Base-by-base conservation (phyloP, 2,113 vertebrate genomes). In the Ascaphus truei region DNA sequence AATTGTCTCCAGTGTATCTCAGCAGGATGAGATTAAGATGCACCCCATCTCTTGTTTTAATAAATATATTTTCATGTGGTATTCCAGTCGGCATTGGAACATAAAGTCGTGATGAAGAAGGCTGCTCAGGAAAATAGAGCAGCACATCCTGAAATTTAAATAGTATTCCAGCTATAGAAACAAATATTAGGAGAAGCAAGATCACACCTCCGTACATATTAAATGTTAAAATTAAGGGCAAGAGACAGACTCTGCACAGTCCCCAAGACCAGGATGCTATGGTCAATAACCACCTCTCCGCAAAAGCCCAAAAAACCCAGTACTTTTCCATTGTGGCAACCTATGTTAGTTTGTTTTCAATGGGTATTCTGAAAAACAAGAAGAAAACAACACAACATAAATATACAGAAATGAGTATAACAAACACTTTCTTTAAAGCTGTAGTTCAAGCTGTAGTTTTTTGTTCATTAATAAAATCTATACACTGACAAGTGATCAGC, bases 111-210 rank as follows among this genome's bases (percentile, higher is more conserved):
- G 98, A 99, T 6, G 96, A 98, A 2, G 98, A 92, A 15, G 98
- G 96, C 81, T 99, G 98, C 41, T 99, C 96, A 9, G 98, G 98
- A 73, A 99, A 99, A 81, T 98, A 99, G 52, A 99, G 95, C 73
- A 99, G 86, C 30, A 95, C 93, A 72, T 99, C 98, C 85, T 99
- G 98, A 82, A 98, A 98, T 72, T 98, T 98, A 87, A 98, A 99
- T 2, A 99, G 86, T 82, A 98, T 98, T 53, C 94, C 96, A 0
- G 94, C 94, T 75, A 98, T 92, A 0, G 97, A 98, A 10, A 92
- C 83, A 68, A 96, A 81, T 80, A 99, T 98, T 72, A 99, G 86
- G 57, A 90, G 79, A 27, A 98, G 93, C 71, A 98, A 88, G 52
- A 94, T 73, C 72, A 96, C 74, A 51, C 97, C 97, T 53, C 96